Conservation (phyloP, 64 coral and sea anemone genomes). For the Dendrophyllia cribrosa region DNA sequence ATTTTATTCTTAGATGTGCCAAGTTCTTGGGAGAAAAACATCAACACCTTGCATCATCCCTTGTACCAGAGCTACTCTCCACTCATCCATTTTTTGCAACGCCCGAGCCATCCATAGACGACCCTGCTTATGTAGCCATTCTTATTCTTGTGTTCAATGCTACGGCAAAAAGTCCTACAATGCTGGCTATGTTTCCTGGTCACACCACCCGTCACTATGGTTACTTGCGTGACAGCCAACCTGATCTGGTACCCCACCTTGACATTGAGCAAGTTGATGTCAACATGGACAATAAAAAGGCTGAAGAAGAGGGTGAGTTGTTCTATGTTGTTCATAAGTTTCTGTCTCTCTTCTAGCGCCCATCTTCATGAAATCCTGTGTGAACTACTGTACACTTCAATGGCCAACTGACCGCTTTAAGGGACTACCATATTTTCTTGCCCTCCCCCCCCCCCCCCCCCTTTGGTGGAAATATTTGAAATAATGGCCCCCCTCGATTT, state of each 20-base stretch:
- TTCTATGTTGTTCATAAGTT: background rate
- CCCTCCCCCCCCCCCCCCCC: no score
- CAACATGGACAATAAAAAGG: background rate
- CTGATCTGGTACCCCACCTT: slow-evolving; percentile 84
- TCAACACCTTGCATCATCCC: slow-evolving; percentile 85
- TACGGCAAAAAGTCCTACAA: slow-evolving; percentile 82
- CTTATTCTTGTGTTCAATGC: slow-evolving; percentile 98
- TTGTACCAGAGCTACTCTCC: slow-evolving; percentile 91
- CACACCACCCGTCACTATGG: slow-evolving; percentile 92
- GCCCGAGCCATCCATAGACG: slow-evolving; percentile 93
- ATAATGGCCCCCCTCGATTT: no score
- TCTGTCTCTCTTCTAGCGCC: no score
- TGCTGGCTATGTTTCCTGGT: slow-evolving; percentile 92
- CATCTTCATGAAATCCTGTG: no score
- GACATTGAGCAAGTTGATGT: slow-evolving; percentile 20
- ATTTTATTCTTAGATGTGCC: slow-evolving; percentile 66
- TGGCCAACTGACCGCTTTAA: no score
- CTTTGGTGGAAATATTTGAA: no score
- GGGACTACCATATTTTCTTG: no score
- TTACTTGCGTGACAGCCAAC: slow-evolving; percentile 90
- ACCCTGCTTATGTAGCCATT: slow-evolving; percentile 94
- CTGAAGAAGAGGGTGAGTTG: slow-evolving; percentile 3
- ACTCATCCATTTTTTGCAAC: slow-evolving; percentile 99
- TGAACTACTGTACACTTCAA: no score
- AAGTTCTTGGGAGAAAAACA: slow-evolving; percentile 90